These are phyloP conservation scores for Cephus pygmeus DNA, from an alignment of 2,888 invertebrate species.

Conservation along the genomic window DNA sequence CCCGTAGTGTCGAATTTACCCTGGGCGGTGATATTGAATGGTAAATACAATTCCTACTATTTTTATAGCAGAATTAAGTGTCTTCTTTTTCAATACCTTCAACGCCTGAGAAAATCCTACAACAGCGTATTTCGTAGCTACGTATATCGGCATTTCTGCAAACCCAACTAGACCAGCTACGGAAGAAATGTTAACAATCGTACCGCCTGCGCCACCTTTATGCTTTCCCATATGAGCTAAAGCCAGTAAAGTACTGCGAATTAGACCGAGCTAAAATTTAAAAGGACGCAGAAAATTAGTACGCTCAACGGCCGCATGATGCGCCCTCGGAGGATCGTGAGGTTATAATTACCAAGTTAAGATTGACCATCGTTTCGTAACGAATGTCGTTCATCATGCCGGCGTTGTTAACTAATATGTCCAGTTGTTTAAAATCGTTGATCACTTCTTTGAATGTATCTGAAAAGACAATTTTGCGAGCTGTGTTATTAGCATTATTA, in stretches of 20 bases:
- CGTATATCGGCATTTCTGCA: slow-evolving; percentile 69
- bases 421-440: slow-evolving; percentile 64
- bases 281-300: not conserved
- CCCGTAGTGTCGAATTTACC: slow-evolving; percentile 51
- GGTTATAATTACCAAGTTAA: slow-evolving; percentile 51
- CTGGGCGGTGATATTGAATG: slow-evolving; percentile 16
- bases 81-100: slow-evolving; percentile 37
- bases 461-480: slow-evolving; percentile 31
- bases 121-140: slow-evolving; percentile 68
- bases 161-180: slow-evolving; percentile 69
- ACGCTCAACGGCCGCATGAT: not conserved
- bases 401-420: slow-evolving; percentile 68
- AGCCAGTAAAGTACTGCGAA: slow-evolving; percentile 60
- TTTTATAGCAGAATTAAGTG: not conserved
- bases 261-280: slow-evolving; percentile 58
- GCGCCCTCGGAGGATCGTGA: not conserved
- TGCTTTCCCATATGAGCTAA: slow-evolving; percentile 65
- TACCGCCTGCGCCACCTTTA: slow-evolving; percentile 69
- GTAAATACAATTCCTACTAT: not conserved
- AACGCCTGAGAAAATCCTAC: slow-evolving; percentile 47
- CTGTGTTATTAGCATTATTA: not conserved
- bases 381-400: slow-evolving; percentile 50
- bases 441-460: slow-evolving; percentile 65
- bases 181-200: slow-evolving; percentile 74
- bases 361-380: slow-evolving; percentile 53